These are phyloP conservation scores for Lordiphosa mommai DNA, from an alignment of 1,140 invertebrate species.

Conservation along the genomic window DNA sequence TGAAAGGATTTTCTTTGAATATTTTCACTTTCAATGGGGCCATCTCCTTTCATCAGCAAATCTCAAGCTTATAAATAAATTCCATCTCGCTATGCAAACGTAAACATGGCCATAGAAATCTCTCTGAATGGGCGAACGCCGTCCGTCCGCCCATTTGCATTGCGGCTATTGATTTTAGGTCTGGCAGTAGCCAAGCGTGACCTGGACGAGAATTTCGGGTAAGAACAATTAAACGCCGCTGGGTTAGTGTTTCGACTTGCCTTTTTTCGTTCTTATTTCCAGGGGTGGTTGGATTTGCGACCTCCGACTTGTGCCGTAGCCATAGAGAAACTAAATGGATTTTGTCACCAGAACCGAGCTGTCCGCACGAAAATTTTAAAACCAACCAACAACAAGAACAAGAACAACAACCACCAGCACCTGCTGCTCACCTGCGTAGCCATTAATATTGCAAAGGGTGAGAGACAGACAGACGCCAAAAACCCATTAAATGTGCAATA, in stretches of 20 bases:
- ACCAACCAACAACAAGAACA: no score
- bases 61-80: constrained; percentile 11
- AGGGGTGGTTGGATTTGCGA: not conserved
- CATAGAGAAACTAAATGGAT: constrained; percentile 1
- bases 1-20: no score
- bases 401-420: no score
- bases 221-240: constrained; percentile 3
- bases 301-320: not conserved
- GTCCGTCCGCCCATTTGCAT: constrained; percentile 6
- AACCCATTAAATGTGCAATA: no score
- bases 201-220: not conserved
- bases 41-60: no score
- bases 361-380: no score
- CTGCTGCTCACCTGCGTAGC: no score
- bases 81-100: constrained; percentile 38
- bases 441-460: no score
- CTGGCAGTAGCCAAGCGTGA: not conserved
- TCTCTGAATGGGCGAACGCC: constrained; percentile 5
- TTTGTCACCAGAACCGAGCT: no score
- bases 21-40: no score
- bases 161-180: constrained; percentile 14
- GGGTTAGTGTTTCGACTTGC: constrained; percentile 1
- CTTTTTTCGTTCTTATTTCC: not conserved
- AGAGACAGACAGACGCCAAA: no score
- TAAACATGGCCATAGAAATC: constrained; percentile 2